Evolutionary conservation across 1,140 invertebrate genomes (phyloP).

Genomic region (Manduca sexta): DNA sequence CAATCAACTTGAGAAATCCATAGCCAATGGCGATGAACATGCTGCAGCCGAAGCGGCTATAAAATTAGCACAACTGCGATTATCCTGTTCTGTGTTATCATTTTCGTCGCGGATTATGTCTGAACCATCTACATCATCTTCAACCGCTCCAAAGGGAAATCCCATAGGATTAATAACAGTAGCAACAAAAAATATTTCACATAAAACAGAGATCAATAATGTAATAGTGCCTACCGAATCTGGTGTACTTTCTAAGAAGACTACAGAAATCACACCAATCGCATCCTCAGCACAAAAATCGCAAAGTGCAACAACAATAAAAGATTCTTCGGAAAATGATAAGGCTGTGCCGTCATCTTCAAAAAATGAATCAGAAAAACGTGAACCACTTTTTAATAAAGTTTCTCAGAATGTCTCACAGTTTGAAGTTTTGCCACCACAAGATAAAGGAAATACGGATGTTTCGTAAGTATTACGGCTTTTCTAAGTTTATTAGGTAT

Average conservation of each 20-base stretch:
- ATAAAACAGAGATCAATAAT: not conserved
- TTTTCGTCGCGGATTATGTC: conserved; percentile 59
- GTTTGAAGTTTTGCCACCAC: not conserved
- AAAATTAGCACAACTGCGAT: conserved; percentile 52
- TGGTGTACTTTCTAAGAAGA: too few relatives aligned
- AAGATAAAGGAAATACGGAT: not conserved
- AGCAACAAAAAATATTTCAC: not conserved
- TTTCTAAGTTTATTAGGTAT: too few relatives aligned
- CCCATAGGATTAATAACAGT: not conserved
- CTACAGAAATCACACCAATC: too few relatives aligned
- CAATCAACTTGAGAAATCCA: conserved; percentile 60
- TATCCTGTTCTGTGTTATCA: conserved; percentile 61
- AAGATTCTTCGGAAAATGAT: too few relatives aligned
- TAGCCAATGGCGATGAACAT: conserved; percentile 54
- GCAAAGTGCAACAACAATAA: too few relatives aligned
- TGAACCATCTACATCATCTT: conserved; percentile 19
- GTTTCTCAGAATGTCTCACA: not conserved
- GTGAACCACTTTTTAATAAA: not conserved
- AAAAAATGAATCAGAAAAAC: not conserved
- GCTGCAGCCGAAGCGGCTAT: conserved; percentile 56
- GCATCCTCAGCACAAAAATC: too few relatives aligned
- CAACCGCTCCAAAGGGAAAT: not conserved
- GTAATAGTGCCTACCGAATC: not conserved
- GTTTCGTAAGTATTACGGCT: conserved; percentile 1
- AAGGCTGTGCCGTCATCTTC: too few relatives aligned